Conservation (phyloP, 2,888 invertebrate species). For the Scrobipalpa atriplicella region DNA sequence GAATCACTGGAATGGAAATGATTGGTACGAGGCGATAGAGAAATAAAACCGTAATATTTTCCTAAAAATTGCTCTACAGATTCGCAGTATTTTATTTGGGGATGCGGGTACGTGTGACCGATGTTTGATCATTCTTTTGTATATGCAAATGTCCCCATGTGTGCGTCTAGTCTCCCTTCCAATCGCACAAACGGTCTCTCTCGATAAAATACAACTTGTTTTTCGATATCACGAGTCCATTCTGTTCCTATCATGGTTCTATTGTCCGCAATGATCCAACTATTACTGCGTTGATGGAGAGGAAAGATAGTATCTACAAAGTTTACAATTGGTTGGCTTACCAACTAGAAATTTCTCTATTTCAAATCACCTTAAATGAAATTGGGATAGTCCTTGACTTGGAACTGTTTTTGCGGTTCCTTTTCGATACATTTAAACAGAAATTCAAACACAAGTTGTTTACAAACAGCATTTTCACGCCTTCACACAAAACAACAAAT, state of each 20-base stretch:
- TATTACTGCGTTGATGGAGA: slow-evolving; percentile 11
- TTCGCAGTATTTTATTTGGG: slow-evolving; percentile 7
- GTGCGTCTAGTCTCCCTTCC: background rate
- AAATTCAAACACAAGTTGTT: slow-evolving; percentile 6
- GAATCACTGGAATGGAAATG: slow-evolving; percentile 17
- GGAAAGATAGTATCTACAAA: slow-evolving; percentile 1
- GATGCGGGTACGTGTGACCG: slow-evolving; percentile 12
- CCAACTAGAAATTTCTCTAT: background rate
- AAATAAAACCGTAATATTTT: background rate
- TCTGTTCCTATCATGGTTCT: background rate
- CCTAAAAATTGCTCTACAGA: background rate
- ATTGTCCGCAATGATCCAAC: background rate
- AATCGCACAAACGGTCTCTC: background rate
- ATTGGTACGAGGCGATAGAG: background rate
- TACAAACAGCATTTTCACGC: background rate
- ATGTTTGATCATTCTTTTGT: slow-evolving; percentile 6
- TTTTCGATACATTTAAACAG: background rate
- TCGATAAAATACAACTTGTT: slow-evolving; percentile 5
- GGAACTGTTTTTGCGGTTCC: background rate
- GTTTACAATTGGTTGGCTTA: background rate
- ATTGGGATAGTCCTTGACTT: background rate
- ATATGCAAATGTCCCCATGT: slow-evolving; percentile 9
- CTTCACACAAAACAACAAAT: slow-evolving; percentile 8
- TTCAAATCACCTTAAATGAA: background rate
- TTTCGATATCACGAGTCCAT: background rate